Evolutionary conservation across 2,797 vertebrate species (phyloP).

Genomic region (Sebastes steindachneri): DNA sequence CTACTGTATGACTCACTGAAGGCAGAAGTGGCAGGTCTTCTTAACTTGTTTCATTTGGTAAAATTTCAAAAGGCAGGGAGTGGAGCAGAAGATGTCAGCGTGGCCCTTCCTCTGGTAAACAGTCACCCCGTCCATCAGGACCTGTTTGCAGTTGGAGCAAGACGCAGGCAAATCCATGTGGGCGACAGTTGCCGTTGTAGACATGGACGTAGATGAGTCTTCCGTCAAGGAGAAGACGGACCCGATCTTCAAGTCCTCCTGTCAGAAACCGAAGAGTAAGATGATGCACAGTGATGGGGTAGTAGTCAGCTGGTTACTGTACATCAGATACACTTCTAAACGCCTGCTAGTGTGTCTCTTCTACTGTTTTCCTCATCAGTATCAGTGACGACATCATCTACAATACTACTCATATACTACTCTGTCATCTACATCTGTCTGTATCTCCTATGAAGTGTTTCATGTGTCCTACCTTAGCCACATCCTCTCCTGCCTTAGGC

Average conservation of each 20-base stretch:
- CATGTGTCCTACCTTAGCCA: slow-evolving; percentile 82
- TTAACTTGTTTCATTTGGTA: slow-evolving; percentile 58
- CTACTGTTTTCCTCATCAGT: neutral
- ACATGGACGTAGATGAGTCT: slow-evolving; percentile 51
- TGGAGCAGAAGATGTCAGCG: slow-evolving; percentile 93
- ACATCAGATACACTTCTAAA: neutral
- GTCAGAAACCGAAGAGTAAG: neutral
- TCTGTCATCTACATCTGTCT: no score
- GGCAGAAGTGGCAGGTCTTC: slow-evolving; percentile 91
- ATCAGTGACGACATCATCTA: neutral
- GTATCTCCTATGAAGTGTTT: no score
- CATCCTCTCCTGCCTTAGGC: slow-evolving; percentile 70
- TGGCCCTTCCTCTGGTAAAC: slow-evolving; percentile 93
- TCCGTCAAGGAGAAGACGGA: slow-evolving; percentile 86
- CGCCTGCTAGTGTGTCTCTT: neutral
- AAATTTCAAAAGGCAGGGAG: slow-evolving; percentile 86
- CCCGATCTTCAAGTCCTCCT: slow-evolving; percentile 90
- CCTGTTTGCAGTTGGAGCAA: slow-evolving; percentile 90
- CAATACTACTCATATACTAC: neutral
- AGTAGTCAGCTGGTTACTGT: neutral
- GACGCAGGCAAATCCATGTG: slow-evolving; percentile 56
- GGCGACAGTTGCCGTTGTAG: slow-evolving; percentile 43
- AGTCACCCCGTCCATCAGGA: slow-evolving; percentile 90
- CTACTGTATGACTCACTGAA: slow-evolving; percentile 82
- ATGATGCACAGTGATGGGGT: neutral